These are phyloP conservation scores for Drosophila leontia DNA, from an alignment of 1,140 invertebrate species.

Conservation along the genomic window DNA sequence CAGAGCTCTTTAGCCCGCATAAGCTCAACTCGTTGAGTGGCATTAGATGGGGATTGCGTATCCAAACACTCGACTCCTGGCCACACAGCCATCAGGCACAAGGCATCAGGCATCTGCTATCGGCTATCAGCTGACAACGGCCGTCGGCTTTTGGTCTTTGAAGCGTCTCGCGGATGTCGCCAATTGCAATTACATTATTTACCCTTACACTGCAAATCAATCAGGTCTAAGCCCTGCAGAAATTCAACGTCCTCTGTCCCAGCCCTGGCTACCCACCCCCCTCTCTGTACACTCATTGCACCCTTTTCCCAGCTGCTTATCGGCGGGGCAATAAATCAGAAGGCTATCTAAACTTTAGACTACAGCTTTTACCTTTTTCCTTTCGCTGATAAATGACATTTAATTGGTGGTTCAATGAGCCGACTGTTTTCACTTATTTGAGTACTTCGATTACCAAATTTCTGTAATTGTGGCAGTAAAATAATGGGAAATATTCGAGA, in stretches of 20 bases:
- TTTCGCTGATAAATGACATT: constrained; percentile 78
- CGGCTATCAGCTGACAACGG: constrained; percentile 8
- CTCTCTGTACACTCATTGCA: constrained; percentile 3
- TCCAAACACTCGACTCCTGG: constrained; percentile 63
- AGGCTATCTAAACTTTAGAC: constrained; percentile 83
- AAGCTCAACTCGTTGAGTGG: constrained; percentile 72
- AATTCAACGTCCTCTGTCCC: constrained; percentile 43
- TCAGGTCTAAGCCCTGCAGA: constrained; percentile 33
- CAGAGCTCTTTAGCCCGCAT: constrained; percentile 40
- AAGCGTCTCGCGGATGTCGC: constrained; percentile 55
- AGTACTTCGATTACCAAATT: constrained; percentile 8
- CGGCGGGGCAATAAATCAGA: constrained; percentile 75
- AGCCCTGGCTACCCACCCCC: neutral
- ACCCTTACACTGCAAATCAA: constrained; percentile 77
- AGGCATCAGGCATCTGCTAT: constrained; percentile 1
- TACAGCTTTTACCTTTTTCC: constrained; percentile 45
- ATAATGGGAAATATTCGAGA: neutral
- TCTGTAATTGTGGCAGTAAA: constrained; percentile 8
- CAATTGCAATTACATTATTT: constrained; percentile 75
- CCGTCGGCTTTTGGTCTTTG: constrained; percentile 55
- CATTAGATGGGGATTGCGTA: constrained; percentile 74
- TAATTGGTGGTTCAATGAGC: constrained; percentile 61
- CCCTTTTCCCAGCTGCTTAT: constrained; percentile 58
- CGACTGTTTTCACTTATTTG: constrained; percentile 60
- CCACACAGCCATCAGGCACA: neutral